Base-by-base conservation (phyloP, 2,888 invertebrate genomes). In the Odontomyia ornata region DNA sequence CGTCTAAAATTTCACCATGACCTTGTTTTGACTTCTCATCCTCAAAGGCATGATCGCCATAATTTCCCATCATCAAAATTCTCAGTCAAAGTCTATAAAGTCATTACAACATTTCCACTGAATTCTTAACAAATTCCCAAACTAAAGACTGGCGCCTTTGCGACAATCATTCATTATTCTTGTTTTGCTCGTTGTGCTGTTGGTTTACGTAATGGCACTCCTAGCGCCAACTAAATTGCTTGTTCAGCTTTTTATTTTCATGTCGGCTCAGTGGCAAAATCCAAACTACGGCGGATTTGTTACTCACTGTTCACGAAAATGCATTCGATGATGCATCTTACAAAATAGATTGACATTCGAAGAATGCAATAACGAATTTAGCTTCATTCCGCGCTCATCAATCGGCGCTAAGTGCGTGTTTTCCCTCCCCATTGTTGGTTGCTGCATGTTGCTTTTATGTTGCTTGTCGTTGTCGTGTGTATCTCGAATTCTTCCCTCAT, bases 291-390 rank as follows among this genome's bases (percentile, higher is more conserved):
- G n/a, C n/a, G 21, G 9, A 21, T 23, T 23, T 5, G 5, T 36
- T 36, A 9, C 36, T 21, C 21, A 3, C 15, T 43, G 65, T 11
- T 65, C 43, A 36, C 28, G 36, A 30, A 64, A 36, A 30, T 69
- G 23, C 4, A 25, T 25, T 28, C n/a, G 18, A 15, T 69, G 18
- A 7, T 46, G 13, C 56, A 28, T 56, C 72, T 72, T 72, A 72
- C 57, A 72, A 72, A 73, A 30, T 60, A 57, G 73, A 73, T 28
- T 72, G 57, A 21, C 72, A 72, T 56, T 18, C 56, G 21, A 36
- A 23, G 57, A 73, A 73, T 57, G 73, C 73, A 57, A 60, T 73
- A 30, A 36, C 73, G 73, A 36, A 73, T 36, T 73, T 73, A 57
- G 73, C 73, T 28, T 28, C 57, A 57, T 56, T 72, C 57, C 57